Evolutionary conservation across 2,888 invertebrate species (phyloP).

Genomic region (Caenorhabditis sp.): DNA sequence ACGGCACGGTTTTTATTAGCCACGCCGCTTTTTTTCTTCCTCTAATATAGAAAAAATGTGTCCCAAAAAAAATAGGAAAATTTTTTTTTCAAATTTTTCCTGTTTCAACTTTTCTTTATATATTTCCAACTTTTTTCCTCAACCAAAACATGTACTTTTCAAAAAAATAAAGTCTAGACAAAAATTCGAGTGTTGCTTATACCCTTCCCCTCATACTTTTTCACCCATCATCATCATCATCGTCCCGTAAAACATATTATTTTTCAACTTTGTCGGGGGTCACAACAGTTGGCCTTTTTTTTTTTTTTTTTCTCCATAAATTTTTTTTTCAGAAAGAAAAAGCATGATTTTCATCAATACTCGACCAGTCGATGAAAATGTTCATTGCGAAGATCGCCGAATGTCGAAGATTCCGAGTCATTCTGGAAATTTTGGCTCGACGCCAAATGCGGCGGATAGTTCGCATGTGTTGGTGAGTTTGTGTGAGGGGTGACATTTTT

Average conservation of each 20-base stretch:
- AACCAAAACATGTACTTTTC: not conserved
- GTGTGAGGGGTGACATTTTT: not conserved
- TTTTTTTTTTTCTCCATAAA: not conserved
- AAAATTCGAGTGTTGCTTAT: not conserved
- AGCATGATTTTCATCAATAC: conserved; percentile 54
- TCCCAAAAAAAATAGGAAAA: too few species aligned
- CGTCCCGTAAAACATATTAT: not conserved
- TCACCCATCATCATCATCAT: too few species aligned
- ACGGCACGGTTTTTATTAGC: too few species aligned
- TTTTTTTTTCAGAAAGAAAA: not conserved
- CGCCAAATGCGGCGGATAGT: conserved; percentile 10
- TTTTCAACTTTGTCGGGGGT: not conserved
- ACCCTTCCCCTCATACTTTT: not conserved
- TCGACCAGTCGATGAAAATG: conserved; percentile 49
- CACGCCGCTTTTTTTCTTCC: too few species aligned
- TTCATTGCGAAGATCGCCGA: conserved; percentile 27
- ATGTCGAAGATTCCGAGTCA: conserved; percentile 40
- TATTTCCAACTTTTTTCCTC: not conserved
- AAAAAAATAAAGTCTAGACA: not conserved
- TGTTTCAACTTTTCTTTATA: not conserved
- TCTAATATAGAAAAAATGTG: too few species aligned
- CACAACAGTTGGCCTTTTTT: not conserved
- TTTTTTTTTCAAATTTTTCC: too few species aligned
- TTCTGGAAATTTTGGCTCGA: conserved; percentile 13
- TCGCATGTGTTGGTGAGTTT: conserved; percentile 27